Percentiles rank a stretch among this genome's conserved stretches.
Conservation (phyloP, 2,888 invertebrate species). For the Syritta pipiens region DNA sequence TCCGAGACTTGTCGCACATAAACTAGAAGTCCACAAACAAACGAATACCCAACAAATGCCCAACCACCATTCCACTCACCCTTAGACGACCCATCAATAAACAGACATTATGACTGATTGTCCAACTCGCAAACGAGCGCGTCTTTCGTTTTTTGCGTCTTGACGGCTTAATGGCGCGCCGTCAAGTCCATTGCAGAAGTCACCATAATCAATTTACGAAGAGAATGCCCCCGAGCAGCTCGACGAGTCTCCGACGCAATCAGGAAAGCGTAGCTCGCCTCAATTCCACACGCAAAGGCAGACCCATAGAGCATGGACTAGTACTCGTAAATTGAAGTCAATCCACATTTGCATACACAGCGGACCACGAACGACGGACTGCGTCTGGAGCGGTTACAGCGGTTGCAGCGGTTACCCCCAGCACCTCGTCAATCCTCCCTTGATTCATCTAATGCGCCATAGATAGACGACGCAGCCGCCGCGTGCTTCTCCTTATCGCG, state of each 20-base stretch:
- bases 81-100: conserved; percentile 50
- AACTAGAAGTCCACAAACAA: not conserved
- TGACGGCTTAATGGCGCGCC: conserved; percentile 60
- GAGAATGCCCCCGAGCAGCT: too few relatives aligned
- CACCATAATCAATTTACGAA: conserved; percentile 15
- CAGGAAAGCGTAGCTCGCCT: conserved; percentile 31
- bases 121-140: conserved; percentile 35
- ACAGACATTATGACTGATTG: conserved; percentile 47
- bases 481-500: conserved; percentile 28
- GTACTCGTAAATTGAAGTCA: conserved; percentile 11
- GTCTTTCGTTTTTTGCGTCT: conserved; percentile 34
- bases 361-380: not conserved
- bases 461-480: conserved; percentile 20
- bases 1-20: too few relatives aligned
- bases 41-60: not conserved
- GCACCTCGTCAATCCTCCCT: conserved; percentile 58
- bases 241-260: too few relatives aligned
- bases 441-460: conserved; percentile 63
- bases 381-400: too few relatives aligned
- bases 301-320: too few relatives aligned
- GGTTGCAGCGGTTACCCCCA: conserved; percentile 47
- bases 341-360: not conserved
- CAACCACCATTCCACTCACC: conserved; percentile 20
- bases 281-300: not conserved
- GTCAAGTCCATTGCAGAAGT: conserved; percentile 43